Percentiles rank a stretch among this genome's conserved stretches.
These are phyloP conservation scores for Allacma fusca DNA, from an alignment of 2,888 invertebrate species.

Conservation along the genomic window DNA sequence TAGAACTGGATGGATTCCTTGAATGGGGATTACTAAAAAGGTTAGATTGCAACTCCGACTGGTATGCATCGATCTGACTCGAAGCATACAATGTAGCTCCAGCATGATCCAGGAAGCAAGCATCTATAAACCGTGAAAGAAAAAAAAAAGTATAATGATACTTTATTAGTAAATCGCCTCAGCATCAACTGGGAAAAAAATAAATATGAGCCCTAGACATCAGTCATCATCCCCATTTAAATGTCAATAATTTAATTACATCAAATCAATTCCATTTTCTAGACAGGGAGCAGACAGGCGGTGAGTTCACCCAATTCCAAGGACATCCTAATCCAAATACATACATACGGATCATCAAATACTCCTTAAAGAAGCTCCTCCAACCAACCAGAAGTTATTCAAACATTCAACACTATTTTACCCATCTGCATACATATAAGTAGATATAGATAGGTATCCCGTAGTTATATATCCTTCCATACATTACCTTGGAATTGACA, in stretches of 20 bases:
- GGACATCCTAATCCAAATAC: neutral
- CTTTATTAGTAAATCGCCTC: constrained; percentile 36
- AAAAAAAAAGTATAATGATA: constrained; percentile 32
- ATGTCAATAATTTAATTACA: constrained; percentile 37
- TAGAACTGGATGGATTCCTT: constrained; percentile 74
- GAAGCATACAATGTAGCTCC: constrained; percentile 84
- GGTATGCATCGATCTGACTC: constrained; percentile 73
- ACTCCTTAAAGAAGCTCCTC: neutral
- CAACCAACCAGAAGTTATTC: constrained; percentile 12
- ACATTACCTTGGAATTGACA: neutral
- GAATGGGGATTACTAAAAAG: constrained; percentile 92
- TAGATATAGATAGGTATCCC: too few species aligned
- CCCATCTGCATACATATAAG: neutral
- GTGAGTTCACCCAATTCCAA: neutral
- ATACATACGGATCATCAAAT: neutral
- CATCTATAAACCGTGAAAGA: constrained; percentile 34
- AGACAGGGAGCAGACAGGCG: constrained; percentile 7
- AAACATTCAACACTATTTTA: constrained; percentile 12
- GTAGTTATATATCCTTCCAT: neutral
- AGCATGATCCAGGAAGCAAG: constrained; percentile 84
- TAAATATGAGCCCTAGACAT: neutral
- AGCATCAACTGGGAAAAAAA: constrained; percentile 20
- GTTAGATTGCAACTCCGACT: constrained; percentile 74
- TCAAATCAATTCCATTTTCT: constrained; percentile 4
- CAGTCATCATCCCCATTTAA: constrained; percentile 28